These are phyloP conservation scores for Drosophila recens DNA, from an alignment of 2,888 invertebrate genomes.

Conservation along the genomic window DNA sequence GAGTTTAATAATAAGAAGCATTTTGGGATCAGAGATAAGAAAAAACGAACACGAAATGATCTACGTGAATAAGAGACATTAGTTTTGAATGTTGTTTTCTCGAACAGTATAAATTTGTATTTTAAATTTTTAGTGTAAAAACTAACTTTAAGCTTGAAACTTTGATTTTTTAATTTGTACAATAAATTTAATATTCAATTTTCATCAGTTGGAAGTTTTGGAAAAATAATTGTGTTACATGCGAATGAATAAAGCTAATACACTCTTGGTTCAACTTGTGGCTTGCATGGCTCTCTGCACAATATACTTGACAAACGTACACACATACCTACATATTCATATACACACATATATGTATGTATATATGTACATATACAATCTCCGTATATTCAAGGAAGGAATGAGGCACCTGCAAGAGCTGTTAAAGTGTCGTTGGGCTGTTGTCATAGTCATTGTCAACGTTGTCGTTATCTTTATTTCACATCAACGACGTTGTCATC, in stretches of 20 bases:
- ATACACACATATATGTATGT: not conserved
- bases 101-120: no score
- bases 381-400: constrained; percentile 9
- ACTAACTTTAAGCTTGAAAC: no score
- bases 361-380: not conserved
- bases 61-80: no score
- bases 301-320: not conserved
- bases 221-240: constrained; percentile 1
- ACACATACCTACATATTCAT: not conserved
- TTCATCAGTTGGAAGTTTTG: no score
- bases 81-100: no score
- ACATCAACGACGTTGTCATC: constrained; percentile 78
- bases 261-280: constrained; percentile 5
- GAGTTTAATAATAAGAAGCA: not conserved
- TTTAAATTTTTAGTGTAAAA: no score
- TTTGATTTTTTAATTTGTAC: no score
- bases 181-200: no score
- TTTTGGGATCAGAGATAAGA: not conserved
- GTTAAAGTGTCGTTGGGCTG: constrained; percentile 78
- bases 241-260: constrained; percentile 27
- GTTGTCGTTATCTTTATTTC: constrained; percentile 80
- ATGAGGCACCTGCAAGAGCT: constrained; percentile 73
- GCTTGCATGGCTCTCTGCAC: constrained; percentile 2
- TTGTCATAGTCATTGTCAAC: constrained; percentile 79
- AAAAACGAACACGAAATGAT: no score